These are phyloP conservation scores for Megaptera novaeangliae DNA, from an alignment of 2,113 vertebrate genomes.

Conservation along the genomic window DNA sequence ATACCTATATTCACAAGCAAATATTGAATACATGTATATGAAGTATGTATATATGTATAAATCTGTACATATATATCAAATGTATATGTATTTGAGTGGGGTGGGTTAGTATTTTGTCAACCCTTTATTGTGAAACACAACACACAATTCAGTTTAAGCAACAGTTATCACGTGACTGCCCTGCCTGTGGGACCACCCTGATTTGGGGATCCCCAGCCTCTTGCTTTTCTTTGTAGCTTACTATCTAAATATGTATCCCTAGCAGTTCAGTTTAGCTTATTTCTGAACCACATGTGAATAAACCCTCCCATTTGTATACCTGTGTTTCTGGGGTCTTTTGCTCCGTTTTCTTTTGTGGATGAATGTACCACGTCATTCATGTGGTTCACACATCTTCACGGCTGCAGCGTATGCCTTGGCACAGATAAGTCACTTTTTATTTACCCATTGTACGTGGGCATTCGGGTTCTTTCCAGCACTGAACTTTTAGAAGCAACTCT, in stretches of 20 bases:
- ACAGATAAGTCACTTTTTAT: too few relatives aligned
- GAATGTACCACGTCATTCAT: not conserved
- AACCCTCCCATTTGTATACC: accelerated
- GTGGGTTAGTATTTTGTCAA: not conserved
- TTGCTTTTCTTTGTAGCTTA: not conserved
- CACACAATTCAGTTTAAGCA: too few relatives aligned
- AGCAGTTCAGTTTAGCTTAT: too few relatives aligned
- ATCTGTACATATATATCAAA: not conserved
- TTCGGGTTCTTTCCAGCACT: not conserved
- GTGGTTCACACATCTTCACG: accelerated
- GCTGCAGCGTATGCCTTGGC: accelerated
- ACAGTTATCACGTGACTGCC: not conserved
- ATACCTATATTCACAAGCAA: not conserved
- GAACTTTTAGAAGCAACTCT: not conserved
- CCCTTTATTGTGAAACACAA: not conserved
- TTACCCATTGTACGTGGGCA: not conserved
- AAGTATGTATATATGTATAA: not conserved
- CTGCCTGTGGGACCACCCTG: not conserved
- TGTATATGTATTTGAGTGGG: not conserved
- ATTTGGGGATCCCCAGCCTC: not conserved
- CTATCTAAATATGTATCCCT: not conserved
- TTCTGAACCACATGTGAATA: not conserved
- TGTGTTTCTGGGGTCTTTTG: not conserved
- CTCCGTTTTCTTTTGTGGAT: not conserved
- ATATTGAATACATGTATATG: not conserved